Evolutionary conservation across 2,797 vertebrate genomes (phyloP).

Genomic region (Simalia tracyae): DNA sequence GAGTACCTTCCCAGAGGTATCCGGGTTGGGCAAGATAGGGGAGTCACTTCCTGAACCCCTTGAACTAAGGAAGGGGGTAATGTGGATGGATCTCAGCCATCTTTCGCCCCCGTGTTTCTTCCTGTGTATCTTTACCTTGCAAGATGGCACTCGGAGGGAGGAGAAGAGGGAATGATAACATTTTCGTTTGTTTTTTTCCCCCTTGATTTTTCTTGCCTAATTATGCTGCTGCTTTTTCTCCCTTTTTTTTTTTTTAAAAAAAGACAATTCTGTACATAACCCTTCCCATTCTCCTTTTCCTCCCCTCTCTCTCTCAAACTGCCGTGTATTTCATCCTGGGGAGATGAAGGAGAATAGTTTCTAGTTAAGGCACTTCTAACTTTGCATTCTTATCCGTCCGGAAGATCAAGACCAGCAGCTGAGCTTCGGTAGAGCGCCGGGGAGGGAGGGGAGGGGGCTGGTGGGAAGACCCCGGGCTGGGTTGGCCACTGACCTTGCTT

Average conservation of each 20-base stretch:
- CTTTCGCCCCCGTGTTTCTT: neutral
- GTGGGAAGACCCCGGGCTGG: neutral
- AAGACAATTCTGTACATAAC: constrained; percentile 20
- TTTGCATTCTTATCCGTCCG: constrained; percentile 26
- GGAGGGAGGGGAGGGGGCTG: neutral
- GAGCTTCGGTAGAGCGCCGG: neutral
- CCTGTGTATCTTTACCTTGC: neutral
- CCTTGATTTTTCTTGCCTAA: constrained; percentile 8
- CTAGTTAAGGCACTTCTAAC: constrained; percentile 59
- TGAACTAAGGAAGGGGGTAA: neutral
- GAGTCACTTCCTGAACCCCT: neutral
- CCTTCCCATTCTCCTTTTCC: neutral
- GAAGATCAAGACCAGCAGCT: constrained; percentile 12
- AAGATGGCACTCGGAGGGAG: neutral
- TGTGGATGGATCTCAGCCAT: neutral
- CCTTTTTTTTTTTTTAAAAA: neutral
- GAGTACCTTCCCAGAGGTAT: neutral
- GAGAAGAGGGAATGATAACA: neutral
- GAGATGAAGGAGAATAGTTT: neutral
- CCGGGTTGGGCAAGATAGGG: neutral
- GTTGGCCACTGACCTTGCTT: neutral
- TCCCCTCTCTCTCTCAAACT: neutral
- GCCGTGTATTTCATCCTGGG: neutral
- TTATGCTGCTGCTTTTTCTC: constrained; percentile 5
- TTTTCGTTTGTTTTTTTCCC: neutral